Percentiles rank a stretch among this genome's conserved stretches.
These are phyloP conservation scores for Fundulus diaphanus DNA, from an alignment of 2,797 vertebrate genomes.

Conservation along the genomic window DNA sequence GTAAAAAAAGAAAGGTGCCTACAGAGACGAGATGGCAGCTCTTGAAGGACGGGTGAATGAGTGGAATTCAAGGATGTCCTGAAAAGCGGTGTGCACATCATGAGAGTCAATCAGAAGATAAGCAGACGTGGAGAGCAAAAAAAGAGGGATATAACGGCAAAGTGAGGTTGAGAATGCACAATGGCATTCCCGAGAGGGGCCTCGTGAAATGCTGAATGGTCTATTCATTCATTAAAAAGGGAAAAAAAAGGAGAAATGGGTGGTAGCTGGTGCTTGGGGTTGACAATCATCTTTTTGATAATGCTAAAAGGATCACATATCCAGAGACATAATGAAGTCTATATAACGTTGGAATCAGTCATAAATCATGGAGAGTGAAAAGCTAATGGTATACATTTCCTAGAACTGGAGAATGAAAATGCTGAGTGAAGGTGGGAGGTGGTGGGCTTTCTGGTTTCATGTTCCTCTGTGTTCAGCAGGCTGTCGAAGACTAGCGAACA, in stretches of 20 bases:
- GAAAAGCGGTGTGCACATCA: slow-evolving; percentile 69
- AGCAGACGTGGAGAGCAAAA: slow-evolving; percentile 58
- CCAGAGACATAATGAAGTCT: slow-evolving; percentile 1
- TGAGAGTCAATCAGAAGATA: slow-evolving; percentile 76
- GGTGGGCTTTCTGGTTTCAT: slow-evolving; percentile 63
- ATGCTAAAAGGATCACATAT: slow-evolving; percentile 26
- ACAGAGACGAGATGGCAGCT: slow-evolving; percentile 65
- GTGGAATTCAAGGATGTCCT: slow-evolving; percentile 73
- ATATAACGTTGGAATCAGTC: slow-evolving; percentile 32
- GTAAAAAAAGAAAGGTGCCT: slow-evolving; percentile 69
- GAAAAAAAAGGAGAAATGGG: slow-evolving; percentile 50
- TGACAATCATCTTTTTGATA: slow-evolving; percentile 42
- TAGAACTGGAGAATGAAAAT: slow-evolving; percentile 64
- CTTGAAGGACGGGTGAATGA: slow-evolving; percentile 76
- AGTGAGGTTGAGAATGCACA: slow-evolving; percentile 69
- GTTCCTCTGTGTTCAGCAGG: slow-evolving; percentile 64
- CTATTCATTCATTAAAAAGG: slow-evolving; percentile 68
- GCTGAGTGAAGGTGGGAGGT: slow-evolving; percentile 21
- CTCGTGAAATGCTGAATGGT: slow-evolving; percentile 71
- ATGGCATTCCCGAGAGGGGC: slow-evolving; percentile 74
- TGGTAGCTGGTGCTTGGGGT: slow-evolving; percentile 47
- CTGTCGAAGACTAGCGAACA: slow-evolving; percentile 76
- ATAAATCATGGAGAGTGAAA: slow-evolving; percentile 65
- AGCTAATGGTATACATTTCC: slow-evolving; percentile 72
- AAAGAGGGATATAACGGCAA: slow-evolving; percentile 68